Evolutionary conservation across 2,113 vertebrate genomes (phyloP).

Genomic region (Oryzias melastigma): DNA sequence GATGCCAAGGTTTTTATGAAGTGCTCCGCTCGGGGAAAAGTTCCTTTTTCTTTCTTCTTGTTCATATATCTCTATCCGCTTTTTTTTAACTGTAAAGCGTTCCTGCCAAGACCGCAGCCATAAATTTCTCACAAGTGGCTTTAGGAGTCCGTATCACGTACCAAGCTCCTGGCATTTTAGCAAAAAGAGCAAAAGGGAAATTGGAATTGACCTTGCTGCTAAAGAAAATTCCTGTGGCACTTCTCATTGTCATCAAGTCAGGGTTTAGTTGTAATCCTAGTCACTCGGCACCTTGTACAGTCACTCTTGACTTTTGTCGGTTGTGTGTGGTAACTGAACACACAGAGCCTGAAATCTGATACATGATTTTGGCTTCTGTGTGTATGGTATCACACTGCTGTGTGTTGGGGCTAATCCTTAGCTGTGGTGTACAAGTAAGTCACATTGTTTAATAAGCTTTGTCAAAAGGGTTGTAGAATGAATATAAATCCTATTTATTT

Average conservation of each 20-base stretch:
- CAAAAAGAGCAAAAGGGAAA: constrained; percentile 34
- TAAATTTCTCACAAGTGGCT: constrained; percentile 42
- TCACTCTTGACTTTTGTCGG: constrained; percentile 71
- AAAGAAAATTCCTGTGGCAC: constrained; percentile 55
- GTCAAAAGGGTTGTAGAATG: background rate
- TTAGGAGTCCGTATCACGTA: constrained; percentile 11
- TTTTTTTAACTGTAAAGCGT: constrained; percentile 31
- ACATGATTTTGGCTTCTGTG: constrained; percentile 74
- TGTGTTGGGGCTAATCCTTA: constrained; percentile 49
- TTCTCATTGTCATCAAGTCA: constrained; percentile 68
- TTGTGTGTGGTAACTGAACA: constrained; percentile 72
- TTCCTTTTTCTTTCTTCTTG: constrained; percentile 26
- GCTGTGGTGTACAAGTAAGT: constrained; percentile 25
- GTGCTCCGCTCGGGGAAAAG: constrained; percentile 36
- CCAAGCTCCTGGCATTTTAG: constrained; percentile 19
- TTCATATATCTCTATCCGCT: constrained; percentile 31
- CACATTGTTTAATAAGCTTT: constrained; percentile 22
- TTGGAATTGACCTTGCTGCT: constrained; percentile 54
- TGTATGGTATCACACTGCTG: constrained; percentile 44
- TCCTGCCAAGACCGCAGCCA: constrained; percentile 32
- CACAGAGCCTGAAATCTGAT: constrained; percentile 69
- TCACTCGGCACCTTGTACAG: constrained; percentile 69
- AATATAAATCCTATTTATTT: too few species aligned
- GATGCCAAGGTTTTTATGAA: constrained; percentile 60
- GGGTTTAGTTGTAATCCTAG: constrained; percentile 73